phyloP scores from a whole-genome alignment of 2,888 invertebrate genomes.

The Sarcophaga subvicina region DNA sequence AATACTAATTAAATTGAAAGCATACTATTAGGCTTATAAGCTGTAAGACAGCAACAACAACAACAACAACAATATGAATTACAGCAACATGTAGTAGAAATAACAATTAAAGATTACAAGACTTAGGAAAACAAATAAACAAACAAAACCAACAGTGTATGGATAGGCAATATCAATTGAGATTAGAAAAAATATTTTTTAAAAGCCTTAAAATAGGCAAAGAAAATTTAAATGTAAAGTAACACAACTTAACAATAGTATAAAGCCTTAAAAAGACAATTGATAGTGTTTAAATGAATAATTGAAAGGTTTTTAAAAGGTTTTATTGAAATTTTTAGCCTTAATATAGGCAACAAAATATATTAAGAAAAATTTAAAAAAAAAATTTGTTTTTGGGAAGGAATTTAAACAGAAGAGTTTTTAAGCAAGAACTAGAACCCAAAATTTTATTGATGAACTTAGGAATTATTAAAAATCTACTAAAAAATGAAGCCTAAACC shows the following conservation, averaged over 20 bases:
- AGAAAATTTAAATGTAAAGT: neutral
- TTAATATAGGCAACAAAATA: neutral
- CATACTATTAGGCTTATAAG: neutral
- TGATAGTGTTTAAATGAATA: no score
- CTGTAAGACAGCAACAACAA: neutral
- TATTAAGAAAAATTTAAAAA: no score
- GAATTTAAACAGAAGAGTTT: no score
- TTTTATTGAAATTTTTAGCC: neutral
- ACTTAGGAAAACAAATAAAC: neutral
- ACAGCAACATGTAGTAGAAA: neutral
- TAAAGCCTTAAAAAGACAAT: no score
- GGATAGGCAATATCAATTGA: neutral
- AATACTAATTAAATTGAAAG: constrained; percentile 55
- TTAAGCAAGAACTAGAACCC: no score
- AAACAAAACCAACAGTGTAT: neutral
- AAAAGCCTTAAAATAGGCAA: constrained; percentile 23
- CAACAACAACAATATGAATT: no score
- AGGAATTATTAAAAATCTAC: no score
- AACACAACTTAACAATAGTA: no score
- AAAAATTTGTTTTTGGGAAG: no score
- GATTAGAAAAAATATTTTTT: neutral
- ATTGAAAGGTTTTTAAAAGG: no score
- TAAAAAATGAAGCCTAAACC: no score
- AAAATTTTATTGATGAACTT: no score
- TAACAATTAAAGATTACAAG: constrained; percentile 57